phyloP scores from a whole-genome alignment of 2,113 vertebrate genomes.

The Sinocyclocheilus grahami region DNA sequence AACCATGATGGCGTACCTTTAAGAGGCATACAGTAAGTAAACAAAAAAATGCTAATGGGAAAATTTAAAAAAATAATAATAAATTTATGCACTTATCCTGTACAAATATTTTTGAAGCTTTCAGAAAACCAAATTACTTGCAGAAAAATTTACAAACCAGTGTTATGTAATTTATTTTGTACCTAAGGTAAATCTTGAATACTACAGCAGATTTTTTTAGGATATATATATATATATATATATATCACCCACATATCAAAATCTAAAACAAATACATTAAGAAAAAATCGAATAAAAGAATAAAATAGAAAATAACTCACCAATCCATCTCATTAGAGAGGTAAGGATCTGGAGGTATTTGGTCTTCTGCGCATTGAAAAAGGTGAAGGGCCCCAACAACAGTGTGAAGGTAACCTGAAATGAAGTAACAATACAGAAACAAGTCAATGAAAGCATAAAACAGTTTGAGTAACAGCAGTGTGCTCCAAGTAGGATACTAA shows the following conservation, averaged over 20 bases:
- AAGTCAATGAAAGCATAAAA: background rate
- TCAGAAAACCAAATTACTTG: background rate
- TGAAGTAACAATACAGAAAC: conserved; percentile 28
- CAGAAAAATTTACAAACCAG: background rate
- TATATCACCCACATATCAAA: background rate
- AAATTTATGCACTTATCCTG: background rate
- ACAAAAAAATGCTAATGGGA: background rate
- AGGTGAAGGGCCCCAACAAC: conserved; percentile 92
- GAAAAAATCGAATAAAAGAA: background rate
- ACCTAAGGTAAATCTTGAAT: background rate
- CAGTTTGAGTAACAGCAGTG: background rate
- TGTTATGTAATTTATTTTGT: background rate
- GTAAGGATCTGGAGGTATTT: conserved; percentile 98
- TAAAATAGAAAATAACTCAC: conserved; percentile 77
- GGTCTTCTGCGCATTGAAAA: conserved; percentile 98
- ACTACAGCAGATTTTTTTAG: background rate
- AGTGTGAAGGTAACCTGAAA: conserved; percentile 85
- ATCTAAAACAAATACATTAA: background rate
- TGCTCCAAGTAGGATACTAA: background rate
- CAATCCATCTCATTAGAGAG: conserved; percentile 96
- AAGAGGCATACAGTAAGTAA: background rate
- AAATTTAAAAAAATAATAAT: background rate
- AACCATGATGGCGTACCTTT: background rate
- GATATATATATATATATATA: too few species aligned
- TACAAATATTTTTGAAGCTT: background rate